Evolutionary conservation across 2,113 vertebrate species (phyloP), one percentile per base, ranked within the genome.

Genomic region (Cebus imitator): DNA sequence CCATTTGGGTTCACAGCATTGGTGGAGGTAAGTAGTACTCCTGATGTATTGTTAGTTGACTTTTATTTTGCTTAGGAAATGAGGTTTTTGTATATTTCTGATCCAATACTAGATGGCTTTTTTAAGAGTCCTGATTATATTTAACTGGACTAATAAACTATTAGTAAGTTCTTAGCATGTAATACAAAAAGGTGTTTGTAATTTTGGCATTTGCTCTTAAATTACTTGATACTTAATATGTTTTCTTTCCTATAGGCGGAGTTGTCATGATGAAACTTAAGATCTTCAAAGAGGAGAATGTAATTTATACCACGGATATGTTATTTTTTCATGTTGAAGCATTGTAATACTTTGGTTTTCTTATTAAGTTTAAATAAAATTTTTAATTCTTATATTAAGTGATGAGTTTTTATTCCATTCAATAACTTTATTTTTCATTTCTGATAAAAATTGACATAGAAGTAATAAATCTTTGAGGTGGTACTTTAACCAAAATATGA

Each of bases 281-380:
- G 14, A 73, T 91, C 58, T 93, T 88, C 84, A 94, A 43, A 86
- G 81, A 84, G 86, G 23, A 94, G 68, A 90, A 96, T 88, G 25
- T 64, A 64, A 64, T 43, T 97, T 96, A 64, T 91, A 85, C 55
- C 10, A 3, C 87, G 43, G 23, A 81, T 11, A 68, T 79, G 43
- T 86, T 57, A 12, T 50, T 52, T 83, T 73, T 92, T 57, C 8
- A 55, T 94, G 27, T 93, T 95, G 86, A 32, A 96, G 17, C 14
- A 81, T 45, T 96, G 25, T 90, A 82, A 90, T 91, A 27, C 64
- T 97, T 97, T 92, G 96, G 50, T 78, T 96, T 96, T 83, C 23
- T 16, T 96, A 8, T 64, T 96, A 27, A 55, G n/a, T 68, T 84
- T 89, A 95, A 97, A 97, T 97, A 96, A 97, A 97, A 68, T 18